Evolutionary conservation across 2,888 invertebrate genomes (phyloP).

Genomic region (Hydropsyche betteni): DNA sequence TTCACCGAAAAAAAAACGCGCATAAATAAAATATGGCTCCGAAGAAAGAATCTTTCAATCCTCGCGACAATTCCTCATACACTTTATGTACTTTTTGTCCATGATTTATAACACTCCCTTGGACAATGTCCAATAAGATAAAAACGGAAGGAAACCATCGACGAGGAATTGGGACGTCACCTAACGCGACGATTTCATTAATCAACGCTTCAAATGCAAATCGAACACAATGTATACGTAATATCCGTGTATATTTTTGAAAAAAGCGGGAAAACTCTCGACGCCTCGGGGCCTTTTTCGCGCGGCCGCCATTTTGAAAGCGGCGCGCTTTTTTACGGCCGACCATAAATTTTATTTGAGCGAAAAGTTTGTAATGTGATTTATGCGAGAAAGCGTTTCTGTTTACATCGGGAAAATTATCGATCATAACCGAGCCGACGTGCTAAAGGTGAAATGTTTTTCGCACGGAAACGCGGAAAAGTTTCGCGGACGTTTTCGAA

Average conservation of each 20-base stretch:
- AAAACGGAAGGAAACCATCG: neutral
- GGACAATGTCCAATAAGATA: slow-evolving; percentile 23
- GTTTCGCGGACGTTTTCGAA: neutral
- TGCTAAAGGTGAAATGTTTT: neutral
- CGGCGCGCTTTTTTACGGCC: neutral
- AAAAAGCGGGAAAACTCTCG: no score
- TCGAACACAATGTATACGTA: neutral
- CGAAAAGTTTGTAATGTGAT: slow-evolving; percentile 31
- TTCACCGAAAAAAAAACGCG: no score
- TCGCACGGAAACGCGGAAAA: neutral
- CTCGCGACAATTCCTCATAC: neutral
- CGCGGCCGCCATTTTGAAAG: no score
- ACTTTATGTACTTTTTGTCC: neutral
- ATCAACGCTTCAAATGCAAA: neutral
- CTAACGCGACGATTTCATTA: slow-evolving; percentile 8
- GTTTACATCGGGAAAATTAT: slow-evolving; percentile 26
- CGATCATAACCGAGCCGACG: slow-evolving; percentile 6
- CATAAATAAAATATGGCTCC: no score
- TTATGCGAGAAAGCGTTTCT: slow-evolving; percentile 26
- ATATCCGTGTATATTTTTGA: neutral
- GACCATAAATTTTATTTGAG: slow-evolving; percentile 31
- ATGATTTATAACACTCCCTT: slow-evolving; percentile 14
- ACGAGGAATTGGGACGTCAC: slow-evolving; percentile 19
- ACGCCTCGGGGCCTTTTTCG: no score
- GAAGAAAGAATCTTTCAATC: neutral